Conservation (phyloP, 1,140 invertebrate species). For the Macrobrachium rosenbergii region DNA sequence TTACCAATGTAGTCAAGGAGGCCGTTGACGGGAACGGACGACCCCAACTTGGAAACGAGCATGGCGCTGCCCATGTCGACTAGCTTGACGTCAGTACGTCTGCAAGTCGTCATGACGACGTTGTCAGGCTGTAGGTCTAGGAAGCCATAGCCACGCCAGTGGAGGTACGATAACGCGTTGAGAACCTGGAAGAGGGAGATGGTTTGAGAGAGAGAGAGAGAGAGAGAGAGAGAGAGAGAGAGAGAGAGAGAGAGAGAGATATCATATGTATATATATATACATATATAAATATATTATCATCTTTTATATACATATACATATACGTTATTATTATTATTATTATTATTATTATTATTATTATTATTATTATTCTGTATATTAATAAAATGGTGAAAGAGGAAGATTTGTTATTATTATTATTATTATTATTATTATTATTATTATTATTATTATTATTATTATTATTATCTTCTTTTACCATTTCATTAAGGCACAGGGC, state of each 20-base stretch:
- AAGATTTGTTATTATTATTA: background rate
- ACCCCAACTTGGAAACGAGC: constrained; percentile 83
- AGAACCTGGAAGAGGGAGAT: constrained; percentile 74
- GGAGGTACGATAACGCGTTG: constrained; percentile 91
- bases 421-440: background rate
- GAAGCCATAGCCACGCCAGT: constrained; percentile 92
- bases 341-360: background rate
- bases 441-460: background rate
- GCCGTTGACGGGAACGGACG: constrained; percentile 77
- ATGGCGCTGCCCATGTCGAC: constrained; percentile 91
- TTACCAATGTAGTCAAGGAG: constrained; percentile 81
- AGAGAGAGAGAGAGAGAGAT: constrained; percentile 30
- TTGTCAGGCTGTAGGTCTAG: constrained; percentile 96
- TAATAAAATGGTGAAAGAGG: too few relatives aligned
- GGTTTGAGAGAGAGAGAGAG: constrained; percentile 15
- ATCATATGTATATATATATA: background rate
- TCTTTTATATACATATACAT: background rate
- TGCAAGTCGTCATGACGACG: constrained; percentile 91
- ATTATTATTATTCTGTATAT: background rate
- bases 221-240: constrained; percentile 37
- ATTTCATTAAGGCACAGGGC: too few relatives aligned
- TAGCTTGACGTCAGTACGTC: constrained; percentile 87
- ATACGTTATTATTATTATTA: background rate
- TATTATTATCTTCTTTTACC: background rate
- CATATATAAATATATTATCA: too few relatives aligned